Base-by-base conservation (phyloP, 1,140 invertebrate genomes). In the Leptinotarsa defecta region DNA sequence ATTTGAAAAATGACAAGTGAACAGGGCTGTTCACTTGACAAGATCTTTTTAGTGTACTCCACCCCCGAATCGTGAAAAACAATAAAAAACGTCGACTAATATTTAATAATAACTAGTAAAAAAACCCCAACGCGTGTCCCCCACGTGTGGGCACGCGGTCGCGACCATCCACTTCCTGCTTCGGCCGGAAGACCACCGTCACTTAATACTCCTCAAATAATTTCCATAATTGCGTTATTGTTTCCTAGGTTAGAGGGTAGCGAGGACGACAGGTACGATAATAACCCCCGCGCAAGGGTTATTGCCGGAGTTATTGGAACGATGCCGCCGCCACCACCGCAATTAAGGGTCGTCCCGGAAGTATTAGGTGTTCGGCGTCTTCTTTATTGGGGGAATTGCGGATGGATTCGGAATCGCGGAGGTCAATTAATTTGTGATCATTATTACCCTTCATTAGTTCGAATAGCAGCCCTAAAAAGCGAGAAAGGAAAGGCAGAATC, bases 151-250 rank as follows among this genome's bases (percentile, higher is more conserved):
- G 62, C 64, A 80, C 77, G 76, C 77, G 79, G 74, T 72, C 75
- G 74, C 69, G 78, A 81, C 78, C 74, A 76, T 76, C 80, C 75
- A 80, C 78, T 81, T 81, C 80, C 80, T 76, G 64, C 49, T 13
- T 68, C 52, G 73, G 48, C 78, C 78, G 80, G 80, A 81, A 79
- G 80, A 72, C 57, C 52, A 75, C 34, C 79, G 79, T 80, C 75
- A 80, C 73, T 78, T 70, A 74, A 79, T 81, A 74, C 75, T 81
- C 80, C 72, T 81, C 80, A 78, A 81, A 81, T 80, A 81, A 81
- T 81, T 79, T 78, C 71, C 80, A 76, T 81, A 80, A 81, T 81
- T 81, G 77, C 78, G 76, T 77, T 76, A 81, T 81, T 79, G 73
- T 75, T 77, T 77, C 75, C 62, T 70, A 77, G 71, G 75, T 71